Conservation (phyloP, 1,140 invertebrate species). For the Meloidogyne hapla region DNA sequence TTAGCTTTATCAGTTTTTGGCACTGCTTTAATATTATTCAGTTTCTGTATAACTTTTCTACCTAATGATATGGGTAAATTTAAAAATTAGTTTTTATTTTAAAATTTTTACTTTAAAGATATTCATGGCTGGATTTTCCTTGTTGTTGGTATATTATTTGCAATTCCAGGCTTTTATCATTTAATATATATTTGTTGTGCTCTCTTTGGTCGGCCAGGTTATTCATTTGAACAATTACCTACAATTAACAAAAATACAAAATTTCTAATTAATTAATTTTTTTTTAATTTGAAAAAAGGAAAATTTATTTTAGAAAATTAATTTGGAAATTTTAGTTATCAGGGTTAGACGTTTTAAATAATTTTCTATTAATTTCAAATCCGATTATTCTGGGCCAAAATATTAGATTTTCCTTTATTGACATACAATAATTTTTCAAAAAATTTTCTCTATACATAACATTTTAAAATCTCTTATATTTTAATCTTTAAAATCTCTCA, state of each 20-base stretch:
- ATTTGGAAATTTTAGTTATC: too few species aligned
- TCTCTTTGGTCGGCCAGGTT: slow-evolving; percentile 43
- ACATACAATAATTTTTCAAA: too few species aligned
- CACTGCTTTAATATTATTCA: slow-evolving; percentile 38
- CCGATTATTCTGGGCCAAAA: not conserved
- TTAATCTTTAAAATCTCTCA: not conserved
- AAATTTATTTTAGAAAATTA: too few species aligned
- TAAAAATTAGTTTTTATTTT: not conserved
- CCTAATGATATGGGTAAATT: slow-evolving; percentile 50
- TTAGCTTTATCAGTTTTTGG: slow-evolving; percentile 45
- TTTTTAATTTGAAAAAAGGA: too few species aligned
- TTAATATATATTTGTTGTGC: slow-evolving; percentile 46
- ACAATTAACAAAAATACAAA: slow-evolving; percentile 42
- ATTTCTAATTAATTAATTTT: not conserved
- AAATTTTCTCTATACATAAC: too few species aligned
- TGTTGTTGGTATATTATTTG: slow-evolving; percentile 50
- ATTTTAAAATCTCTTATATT: slow-evolving; percentile 15
- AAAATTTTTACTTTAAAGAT: slow-evolving; percentile 25
- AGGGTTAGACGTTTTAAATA: too few species aligned
- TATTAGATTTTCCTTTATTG: too few species aligned
- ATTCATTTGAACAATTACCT: slow-evolving; percentile 51
- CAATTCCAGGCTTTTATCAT: slow-evolving; percentile 56
- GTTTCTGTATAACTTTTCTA: slow-evolving; percentile 44
- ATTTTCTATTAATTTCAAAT: too few species aligned
- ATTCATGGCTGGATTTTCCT: slow-evolving; percentile 55